Evolutionary conservation across 2,888 invertebrate genomes (phyloP).

Genomic region (Pristionchus maxplancki): DNA sequence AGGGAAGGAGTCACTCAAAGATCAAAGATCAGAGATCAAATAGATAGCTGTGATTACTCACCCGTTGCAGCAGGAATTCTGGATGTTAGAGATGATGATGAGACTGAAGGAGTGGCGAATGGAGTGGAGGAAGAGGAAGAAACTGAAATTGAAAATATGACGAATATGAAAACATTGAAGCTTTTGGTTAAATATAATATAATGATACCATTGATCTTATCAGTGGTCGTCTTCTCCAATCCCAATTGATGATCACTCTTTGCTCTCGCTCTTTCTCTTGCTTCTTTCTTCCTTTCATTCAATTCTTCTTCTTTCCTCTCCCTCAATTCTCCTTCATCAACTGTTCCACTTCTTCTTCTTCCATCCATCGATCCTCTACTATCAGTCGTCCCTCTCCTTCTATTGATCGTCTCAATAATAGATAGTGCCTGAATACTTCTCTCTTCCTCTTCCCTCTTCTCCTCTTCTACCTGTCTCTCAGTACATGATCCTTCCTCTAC

Average conservation of each 20-base stretch:
- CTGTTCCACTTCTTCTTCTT: neutral
- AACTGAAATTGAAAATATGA: neutral
- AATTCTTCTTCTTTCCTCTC: conserved; percentile 53
- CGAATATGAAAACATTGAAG: neutral
- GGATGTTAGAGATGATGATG: neutral
- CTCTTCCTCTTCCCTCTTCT: neutral
- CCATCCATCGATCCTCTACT: neutral
- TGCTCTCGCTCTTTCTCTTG: conserved; percentile 83
- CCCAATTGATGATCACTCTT: conserved; percentile 85
- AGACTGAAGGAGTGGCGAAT: conserved; percentile 46
- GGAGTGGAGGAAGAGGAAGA: conserved; percentile 20
- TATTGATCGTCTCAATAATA: conserved; percentile 54
- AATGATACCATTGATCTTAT: neutral
- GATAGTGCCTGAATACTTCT: conserved; percentile 52
- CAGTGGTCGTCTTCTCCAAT: neutral
- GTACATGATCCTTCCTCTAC: conserved; percentile 21
- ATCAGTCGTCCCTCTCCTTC: conserved; percentile 44
- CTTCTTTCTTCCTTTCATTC: conserved; percentile 80
- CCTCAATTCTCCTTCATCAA: conserved; percentile 8
- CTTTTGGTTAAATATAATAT: neutral
- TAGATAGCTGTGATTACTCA: neutral
- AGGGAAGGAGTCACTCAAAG: conserved; percentile 1
- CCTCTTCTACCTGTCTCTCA: conserved; percentile 12
- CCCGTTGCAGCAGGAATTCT: neutral
- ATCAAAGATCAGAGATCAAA: neutral